Percentiles rank a stretch among this genome's conserved stretches.
These are phyloP conservation scores for Semibalanus balanoides DNA, from an alignment of 1,140 invertebrate genomes.

Conservation along the genomic window DNA sequence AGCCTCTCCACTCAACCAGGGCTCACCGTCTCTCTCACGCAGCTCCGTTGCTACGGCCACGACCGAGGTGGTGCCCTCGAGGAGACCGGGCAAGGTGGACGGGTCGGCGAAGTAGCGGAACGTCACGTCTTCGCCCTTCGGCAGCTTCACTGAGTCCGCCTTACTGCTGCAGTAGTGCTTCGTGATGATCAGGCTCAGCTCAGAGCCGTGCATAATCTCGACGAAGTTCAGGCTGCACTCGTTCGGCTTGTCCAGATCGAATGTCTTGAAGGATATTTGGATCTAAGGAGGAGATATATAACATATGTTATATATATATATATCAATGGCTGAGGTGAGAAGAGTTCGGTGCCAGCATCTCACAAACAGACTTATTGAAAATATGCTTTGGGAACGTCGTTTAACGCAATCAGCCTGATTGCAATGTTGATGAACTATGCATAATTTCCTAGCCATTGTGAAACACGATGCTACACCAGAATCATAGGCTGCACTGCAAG, in stretches of 20 bases:
- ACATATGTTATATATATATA: too few relatives aligned
- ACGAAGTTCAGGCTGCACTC: constrained; percentile 69
- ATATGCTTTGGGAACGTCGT: too few relatives aligned
- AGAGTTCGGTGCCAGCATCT: too few relatives aligned
- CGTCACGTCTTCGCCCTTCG: background rate
- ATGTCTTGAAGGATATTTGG: constrained; percentile 49
- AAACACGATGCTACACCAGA: too few relatives aligned
- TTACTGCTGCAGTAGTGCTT: background rate
- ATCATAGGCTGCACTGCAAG: too few relatives aligned
- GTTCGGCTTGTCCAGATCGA: constrained; percentile 55
- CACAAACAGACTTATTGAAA: too few relatives aligned
- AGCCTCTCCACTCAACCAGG: too few relatives aligned
- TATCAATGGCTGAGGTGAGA: too few relatives aligned
- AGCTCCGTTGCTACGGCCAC: background rate
- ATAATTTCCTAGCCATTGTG: too few relatives aligned
- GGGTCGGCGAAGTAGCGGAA: background rate
- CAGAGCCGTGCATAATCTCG: background rate
- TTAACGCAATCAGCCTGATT: too few relatives aligned
- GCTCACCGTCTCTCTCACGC: background rate
- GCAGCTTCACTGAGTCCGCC: background rate
- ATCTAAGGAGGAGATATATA: too few relatives aligned
- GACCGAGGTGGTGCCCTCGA: background rate
- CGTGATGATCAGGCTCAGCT: background rate
- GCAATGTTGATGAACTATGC: too few relatives aligned
- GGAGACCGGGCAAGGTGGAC: background rate